Evolutionary conservation across 1,140 invertebrate genomes (phyloP), one percentile per base, ranked within the genome.

Genomic region (Drosophila sucinea): DNA sequence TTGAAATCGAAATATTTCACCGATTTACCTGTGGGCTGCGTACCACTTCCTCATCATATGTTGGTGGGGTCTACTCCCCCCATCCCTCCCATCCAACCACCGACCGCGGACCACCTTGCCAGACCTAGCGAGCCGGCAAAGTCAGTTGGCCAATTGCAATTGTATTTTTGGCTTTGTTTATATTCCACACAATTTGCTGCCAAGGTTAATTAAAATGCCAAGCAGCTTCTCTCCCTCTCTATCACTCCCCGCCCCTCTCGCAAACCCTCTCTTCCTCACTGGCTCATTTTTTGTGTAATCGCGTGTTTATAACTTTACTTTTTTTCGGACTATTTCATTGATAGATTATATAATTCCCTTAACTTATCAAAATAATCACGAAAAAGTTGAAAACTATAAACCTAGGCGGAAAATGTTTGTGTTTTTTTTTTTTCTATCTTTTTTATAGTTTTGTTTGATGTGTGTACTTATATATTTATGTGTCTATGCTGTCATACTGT

Each of bases 131-230:
- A 86, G 82, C 82, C 82, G 82, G 82, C 83, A 51, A 86, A 86
- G 83, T 86, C 79, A 87, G 73, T 87, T 87, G 79, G 84, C 79
- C 84, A 86, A 87, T 87, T 86, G 83, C 74, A 87, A 67, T 69
- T 79, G 63, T 68, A 87, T 70, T 86, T 70, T 70, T 77, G 23
- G 44, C 44, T 76, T 77, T 61, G 60, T 57, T 57, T 57, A 41
- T 73, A 73, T 60, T 60, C 44, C 44, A 25, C 44, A 51, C 66
- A 89, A 89, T 63, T 87, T 80, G 84, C 84, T 87, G 83, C 83
- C 83, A 87, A 87, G 83, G 83, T 87, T 87, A 89, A 87, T 87
- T 87, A 87, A 87, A 87, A 89, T 87, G 80, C 83, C 83, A 77
- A 79, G 60, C 84, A 87, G 76, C 76, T 73, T 81, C 55, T 57